Base-by-base conservation (phyloP, 2,113 vertebrate genomes). In the Pseudopodoces humilis region DNA sequence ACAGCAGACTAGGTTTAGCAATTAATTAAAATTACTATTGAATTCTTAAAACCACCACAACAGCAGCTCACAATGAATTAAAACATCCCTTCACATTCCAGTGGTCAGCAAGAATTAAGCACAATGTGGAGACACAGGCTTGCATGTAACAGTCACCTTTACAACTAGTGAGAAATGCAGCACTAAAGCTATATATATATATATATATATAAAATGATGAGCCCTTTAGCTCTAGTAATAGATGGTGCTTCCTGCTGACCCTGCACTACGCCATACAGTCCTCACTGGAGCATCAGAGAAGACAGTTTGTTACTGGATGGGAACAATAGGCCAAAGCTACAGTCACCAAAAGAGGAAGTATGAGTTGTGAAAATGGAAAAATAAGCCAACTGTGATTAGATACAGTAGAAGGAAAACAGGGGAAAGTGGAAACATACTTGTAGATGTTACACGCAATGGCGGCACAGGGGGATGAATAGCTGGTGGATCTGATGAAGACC, bases 401-500 rank as follows among this genome's bases (percentile, higher is more conserved):
- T 89, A 94, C 43, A 96, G 91, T 81, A 96, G 89, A 92, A 95
- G 82, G 70, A 82, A 96, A 86, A 94, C 90, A 94, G 68, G 46
- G 95, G 76, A 95, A 96, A 96, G 94, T 94, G 96, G 79, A 84
- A 97, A 97, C 98, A 96, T 98, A 99, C 99, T 99, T 98, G 99
- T 98, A 93, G 99, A 99, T 87, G 99, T 99, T 97, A 99, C 98
- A 83, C 99, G 98, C 92, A 99, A 96, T 67, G 99, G 99, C 71
- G 99, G 99, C 74, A 98, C 98, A 76, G 99, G 99, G 37, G 99
- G 99, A 96, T 99, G 99, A 98, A 99, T 99, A 98, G 99, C 98
- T 97, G 99, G 99, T 90, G 99, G 99, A 98, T 99, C 99, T 67
- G 99, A 99, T 93, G 99, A 99, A 59, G 99, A 99, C 95, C 99